Base-by-base conservation (phyloP, 2,888 invertebrate genomes). In the Brachyopa scutellaris region DNA sequence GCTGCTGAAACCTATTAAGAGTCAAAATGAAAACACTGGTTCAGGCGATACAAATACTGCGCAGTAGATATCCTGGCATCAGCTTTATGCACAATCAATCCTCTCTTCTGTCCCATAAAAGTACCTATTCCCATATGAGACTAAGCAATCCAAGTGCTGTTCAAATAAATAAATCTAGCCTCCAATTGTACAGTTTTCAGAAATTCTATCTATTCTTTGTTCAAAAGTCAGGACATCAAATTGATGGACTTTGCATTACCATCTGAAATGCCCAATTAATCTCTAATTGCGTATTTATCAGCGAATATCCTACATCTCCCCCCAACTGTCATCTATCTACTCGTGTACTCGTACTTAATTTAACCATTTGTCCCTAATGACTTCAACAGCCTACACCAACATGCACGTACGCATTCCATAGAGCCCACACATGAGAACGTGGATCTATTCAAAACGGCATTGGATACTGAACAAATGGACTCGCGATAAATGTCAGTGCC, bases 401-500 rank as follows among this genome's bases (percentile, higher is more conserved):
- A 19, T 29, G n/a, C 21, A 36, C n/a, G n/a, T 9, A 13, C 29
- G 4, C 23, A 53, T 17, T 29, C n/a, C 57, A 61, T 15, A 13
- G 23, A 42, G 15, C 70, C 67, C 36, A 67, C 53, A 40, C 69
- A 26, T 23, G 33, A 9, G 31, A n/a, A n/a, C 29, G 26, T n/a
- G 6, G 23, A 26, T 11, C 26, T 21, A 51, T 26, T 23, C 29
- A 0, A 5, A 11, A 11, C 13, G n/a, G n/a, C n/a, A n/a, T n/a
- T n/a, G n/a, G n/a, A 1, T 47, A 66, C n/a, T 11, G 26, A 64
- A 42, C 15, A 29, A 38, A 61, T 33, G 40, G 40, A 55, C 38
- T 33, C 45, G 6, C 26, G 21, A 67, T 55, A 80, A 67, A 80
- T 76, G 76, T 76, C 80, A 76, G 64, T 62, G 69, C 57, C 64